These are phyloP conservation scores for Eucidaris tribuloides DNA, from an alignment of 35 echinoderm and acorn worm species.

Conservation along the genomic window DNA sequence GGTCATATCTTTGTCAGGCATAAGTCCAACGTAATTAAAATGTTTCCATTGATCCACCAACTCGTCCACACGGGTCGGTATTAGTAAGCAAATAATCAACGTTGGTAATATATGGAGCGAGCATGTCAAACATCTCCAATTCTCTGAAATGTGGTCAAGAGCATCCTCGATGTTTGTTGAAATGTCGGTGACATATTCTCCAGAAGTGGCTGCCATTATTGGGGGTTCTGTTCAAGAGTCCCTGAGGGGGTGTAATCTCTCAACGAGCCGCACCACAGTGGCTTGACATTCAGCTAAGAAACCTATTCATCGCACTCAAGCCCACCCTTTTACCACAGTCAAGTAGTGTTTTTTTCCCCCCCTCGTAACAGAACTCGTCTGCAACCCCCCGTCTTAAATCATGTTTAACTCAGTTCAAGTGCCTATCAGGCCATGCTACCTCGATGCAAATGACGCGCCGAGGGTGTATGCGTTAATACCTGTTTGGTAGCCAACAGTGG, in stretches of 20 bases:
- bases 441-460: not conserved
- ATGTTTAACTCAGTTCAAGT: slow-evolving; percentile 28
- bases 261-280: not conserved
- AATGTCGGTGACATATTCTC: slow-evolving; percentile 7
- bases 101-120: too few relatives aligned
- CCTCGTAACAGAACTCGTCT: not conserved
- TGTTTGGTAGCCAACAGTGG: not conserved
- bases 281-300: slow-evolving; percentile 27
- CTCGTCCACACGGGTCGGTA: too few relatives aligned
- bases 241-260: not conserved
- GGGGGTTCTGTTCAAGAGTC: slow-evolving; percentile 25
- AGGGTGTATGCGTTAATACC: not conserved
- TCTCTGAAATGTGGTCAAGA: not conserved
- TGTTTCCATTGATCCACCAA: too few relatives aligned
- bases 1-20: too few relatives aligned
- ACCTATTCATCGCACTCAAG: not conserved
- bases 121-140: too few relatives aligned
- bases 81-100: too few relatives aligned
- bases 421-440: slow-evolving; percentile 1
- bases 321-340: not conserved
- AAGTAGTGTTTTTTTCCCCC: not conserved
- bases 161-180: not conserved
- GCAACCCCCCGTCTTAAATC: not conserved
- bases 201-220: slow-evolving; percentile 23
- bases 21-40: too few relatives aligned